Evolutionary conservation across 2,888 invertebrate species (phyloP), one percentile per base, ranked within the genome.

Genomic region (Punctoribates punctum): DNA sequence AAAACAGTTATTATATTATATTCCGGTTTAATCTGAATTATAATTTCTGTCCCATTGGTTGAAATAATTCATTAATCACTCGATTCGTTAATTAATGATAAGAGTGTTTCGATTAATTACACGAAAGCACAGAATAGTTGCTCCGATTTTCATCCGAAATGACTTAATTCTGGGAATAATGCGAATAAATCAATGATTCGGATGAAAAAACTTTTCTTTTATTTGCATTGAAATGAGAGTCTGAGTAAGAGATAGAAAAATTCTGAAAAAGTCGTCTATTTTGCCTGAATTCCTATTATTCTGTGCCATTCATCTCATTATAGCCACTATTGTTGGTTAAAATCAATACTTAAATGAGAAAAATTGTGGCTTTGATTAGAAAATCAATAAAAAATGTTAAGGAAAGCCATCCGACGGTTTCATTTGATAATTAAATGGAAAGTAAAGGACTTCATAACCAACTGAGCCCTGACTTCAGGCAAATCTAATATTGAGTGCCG

Each of bases 341-440:
- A 65, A 65, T 65, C 65, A n/a, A 65, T 65, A 65, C 65, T 65
- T n/a, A 65, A 65, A 38, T 65, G 65, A 65, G 65, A 34, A 65
- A 65, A 65, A 65, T 65, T 17, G 38, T n/a, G 34, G 65, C 34
- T 65, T 38, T 65, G 38, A 65, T 65, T 65, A 65, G 11, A 65
- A 65, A 65, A 65, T 65, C 65, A 65, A 65, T 65, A 65, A 17
- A 38, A 38, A 65, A 65, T 65, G 38, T 38, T 25, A 60, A 60
- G 60, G 23, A 60, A 60, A 60, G 27, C 13, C 42, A 42, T 42
- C 42, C 42, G 42, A 42, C 9, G 42, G 6, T 54, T n/a, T 54
- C 54, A 54, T 20, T 54, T 54, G 23, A 8, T 54, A 54, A 20
- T 54, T 20, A 20, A 20, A 54, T 23, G 54, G 20, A 13, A 54